Evolutionary conservation across 2,888 invertebrate genomes (phyloP).

Genomic region (Macrophya annulata): DNA sequence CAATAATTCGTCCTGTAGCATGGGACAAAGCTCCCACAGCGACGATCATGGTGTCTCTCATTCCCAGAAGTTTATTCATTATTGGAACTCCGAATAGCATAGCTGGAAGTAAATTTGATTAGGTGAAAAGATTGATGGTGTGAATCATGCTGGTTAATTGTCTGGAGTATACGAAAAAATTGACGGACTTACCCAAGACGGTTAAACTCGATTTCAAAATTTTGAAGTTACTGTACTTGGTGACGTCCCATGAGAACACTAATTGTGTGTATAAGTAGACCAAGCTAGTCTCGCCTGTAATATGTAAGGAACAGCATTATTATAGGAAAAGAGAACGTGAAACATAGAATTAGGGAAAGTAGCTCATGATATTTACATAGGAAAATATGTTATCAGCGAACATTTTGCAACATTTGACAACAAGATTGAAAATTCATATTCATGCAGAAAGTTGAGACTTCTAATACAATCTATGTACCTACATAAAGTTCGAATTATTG

Average conservation of each 20-base stretch:
- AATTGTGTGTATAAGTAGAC: conserved; percentile 88
- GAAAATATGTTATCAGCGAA: neutral
- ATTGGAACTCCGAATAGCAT: conserved; percentile 88
- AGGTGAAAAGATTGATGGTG: neutral
- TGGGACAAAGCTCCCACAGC: conserved; percentile 88
- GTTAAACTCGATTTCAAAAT: conserved; percentile 88
- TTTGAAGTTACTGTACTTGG: conserved; percentile 87
- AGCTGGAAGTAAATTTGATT: conserved; percentile 72
- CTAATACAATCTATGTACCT: neutral
- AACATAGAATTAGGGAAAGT: neutral
- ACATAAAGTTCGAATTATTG: conserved; percentile 16
- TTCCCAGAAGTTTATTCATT: conserved; percentile 85
- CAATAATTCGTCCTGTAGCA: conserved; percentile 86
- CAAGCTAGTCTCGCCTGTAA: conserved; percentile 88
- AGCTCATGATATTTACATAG: neutral
- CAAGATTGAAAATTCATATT: neutral
- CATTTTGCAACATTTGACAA: neutral
- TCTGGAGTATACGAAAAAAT: conserved; percentile 51
- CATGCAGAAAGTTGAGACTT: neutral
- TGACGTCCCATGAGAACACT: conserved; percentile 87
- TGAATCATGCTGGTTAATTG: neutral
- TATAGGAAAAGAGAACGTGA: neutral
- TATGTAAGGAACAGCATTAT: neutral
- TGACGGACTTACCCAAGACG: conserved; percentile 81
- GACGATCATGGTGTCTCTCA: conserved; percentile 88